A percentile compares a stretch with the other conserved stretches of the same genome.
These are phyloP conservation scores for Podabrus alpinus DNA, from an alignment of 2,888 invertebrate species.

Conservation along the genomic window DNA sequence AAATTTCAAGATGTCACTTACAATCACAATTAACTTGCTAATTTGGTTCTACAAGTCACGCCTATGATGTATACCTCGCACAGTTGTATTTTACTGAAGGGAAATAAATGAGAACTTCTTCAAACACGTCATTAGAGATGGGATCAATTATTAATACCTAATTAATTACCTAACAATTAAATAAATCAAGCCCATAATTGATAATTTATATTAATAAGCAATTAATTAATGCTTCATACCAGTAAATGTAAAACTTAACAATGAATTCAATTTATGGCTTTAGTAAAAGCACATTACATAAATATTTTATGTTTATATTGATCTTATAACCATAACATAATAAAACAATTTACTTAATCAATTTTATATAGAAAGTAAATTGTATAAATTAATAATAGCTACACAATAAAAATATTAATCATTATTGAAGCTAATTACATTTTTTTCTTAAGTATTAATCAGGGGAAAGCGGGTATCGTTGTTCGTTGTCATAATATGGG, in stretches of 20 bases:
- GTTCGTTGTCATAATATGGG: too few species aligned
- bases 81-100: slow-evolving; percentile 18
- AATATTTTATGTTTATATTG: not conserved
- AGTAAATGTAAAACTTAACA: not conserved
- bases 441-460: too few species aligned
- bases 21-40: slow-evolving; percentile 56
- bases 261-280: not conserved
- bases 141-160: slow-evolving; percentile 1
- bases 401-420: not conserved
- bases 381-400: not conserved
- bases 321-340: not conserved
- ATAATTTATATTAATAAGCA: not conserved
- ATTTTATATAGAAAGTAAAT: not conserved
- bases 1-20: slow-evolving; percentile 53
- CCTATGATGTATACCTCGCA: slow-evolving; percentile 19
- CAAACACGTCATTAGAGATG: slow-evolving; percentile 10
- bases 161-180: not conserved
- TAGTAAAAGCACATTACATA: not conserved
- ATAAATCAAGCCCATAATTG: not conserved
- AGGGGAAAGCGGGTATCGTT: too few species aligned
- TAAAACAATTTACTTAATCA: not conserved
- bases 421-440: not conserved
- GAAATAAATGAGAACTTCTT: slow-evolving; percentile 14
- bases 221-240: not conserved
- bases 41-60: slow-evolving; percentile 41